Evolutionary conservation across 2,888 invertebrate genomes (phyloP).

Genomic region (Catocala sponsa): DNA sequence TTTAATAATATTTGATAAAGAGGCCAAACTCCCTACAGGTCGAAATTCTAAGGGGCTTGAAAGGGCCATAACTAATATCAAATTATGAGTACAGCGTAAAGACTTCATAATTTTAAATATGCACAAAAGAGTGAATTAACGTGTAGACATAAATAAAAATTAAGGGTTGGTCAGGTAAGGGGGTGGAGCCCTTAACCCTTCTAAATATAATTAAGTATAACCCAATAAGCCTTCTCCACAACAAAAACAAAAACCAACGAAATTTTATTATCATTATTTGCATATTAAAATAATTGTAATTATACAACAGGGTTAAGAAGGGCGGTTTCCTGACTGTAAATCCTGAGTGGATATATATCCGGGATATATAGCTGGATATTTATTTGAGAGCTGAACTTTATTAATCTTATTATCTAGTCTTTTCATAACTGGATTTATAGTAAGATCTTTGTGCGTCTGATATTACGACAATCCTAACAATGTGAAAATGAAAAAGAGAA

Average conservation of each 20-base stretch:
- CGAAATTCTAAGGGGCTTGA: constrained; percentile 27
- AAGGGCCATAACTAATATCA: constrained; percentile 48
- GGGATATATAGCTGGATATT: neutral
- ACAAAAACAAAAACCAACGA: constrained; percentile 81
- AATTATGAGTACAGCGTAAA: constrained; percentile 49
- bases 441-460: too few relatives aligned
- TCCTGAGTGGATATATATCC: constrained; percentile 29
- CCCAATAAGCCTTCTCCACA: constrained; percentile 79
- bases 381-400: constrained; percentile 10
- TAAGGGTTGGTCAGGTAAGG: constrained; percentile 71
- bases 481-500: too few relatives aligned
- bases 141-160: constrained; percentile 80
- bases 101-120: constrained; percentile 62
- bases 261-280: constrained; percentile 88
- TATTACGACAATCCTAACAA: too few relatives aligned
- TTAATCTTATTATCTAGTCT: constrained; percentile 18
- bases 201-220: constrained; percentile 82
- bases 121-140: constrained; percentile 66
- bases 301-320: constrained; percentile 59
- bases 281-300: constrained; percentile 87
- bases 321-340: constrained; percentile 43
- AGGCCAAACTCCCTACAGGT: constrained; percentile 7
- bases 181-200: constrained; percentile 59
- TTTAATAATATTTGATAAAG: constrained; percentile 20
- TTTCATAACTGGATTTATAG: neutral